Conservation (phyloP, 2,797 vertebrate genomes). For the Vespertilio murinus region DNA sequence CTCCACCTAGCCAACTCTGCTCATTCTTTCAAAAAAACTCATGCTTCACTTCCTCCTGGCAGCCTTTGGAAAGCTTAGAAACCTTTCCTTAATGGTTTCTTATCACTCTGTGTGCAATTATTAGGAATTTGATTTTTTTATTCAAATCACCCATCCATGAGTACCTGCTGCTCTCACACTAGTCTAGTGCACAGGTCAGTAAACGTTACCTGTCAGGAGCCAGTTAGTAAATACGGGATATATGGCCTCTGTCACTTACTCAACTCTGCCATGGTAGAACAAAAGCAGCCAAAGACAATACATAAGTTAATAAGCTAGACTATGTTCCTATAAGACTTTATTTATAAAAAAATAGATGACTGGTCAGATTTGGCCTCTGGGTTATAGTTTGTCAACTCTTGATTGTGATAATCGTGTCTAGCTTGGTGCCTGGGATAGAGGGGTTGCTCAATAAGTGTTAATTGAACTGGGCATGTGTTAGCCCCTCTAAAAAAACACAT, state of each 20-base stretch:
- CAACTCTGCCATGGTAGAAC: background rate
- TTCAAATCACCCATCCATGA: background rate
- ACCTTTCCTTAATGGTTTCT: background rate
- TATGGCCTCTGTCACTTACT: background rate
- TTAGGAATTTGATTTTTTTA: background rate
- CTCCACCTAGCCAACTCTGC: background rate
- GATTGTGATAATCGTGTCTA: background rate
- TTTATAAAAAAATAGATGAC: background rate
- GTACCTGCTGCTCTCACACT: background rate
- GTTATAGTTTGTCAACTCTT: background rate
- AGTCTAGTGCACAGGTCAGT: background rate
- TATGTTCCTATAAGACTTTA: background rate
- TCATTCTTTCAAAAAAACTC: background rate
- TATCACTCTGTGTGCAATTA: background rate
- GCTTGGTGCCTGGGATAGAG: background rate
- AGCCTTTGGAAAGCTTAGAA: background rate
- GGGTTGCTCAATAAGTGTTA: background rate
- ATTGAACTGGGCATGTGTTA: background rate
- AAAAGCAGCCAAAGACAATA: background rate
- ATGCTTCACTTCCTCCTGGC: background rate
- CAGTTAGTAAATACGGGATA: background rate
- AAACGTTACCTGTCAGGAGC: background rate
- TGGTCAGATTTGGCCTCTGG: background rate
- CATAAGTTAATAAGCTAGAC: background rate
- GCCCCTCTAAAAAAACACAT: background rate